Conservation (phyloP, 2,797 vertebrate species). For the Mormyrops boulengeri region DNA sequence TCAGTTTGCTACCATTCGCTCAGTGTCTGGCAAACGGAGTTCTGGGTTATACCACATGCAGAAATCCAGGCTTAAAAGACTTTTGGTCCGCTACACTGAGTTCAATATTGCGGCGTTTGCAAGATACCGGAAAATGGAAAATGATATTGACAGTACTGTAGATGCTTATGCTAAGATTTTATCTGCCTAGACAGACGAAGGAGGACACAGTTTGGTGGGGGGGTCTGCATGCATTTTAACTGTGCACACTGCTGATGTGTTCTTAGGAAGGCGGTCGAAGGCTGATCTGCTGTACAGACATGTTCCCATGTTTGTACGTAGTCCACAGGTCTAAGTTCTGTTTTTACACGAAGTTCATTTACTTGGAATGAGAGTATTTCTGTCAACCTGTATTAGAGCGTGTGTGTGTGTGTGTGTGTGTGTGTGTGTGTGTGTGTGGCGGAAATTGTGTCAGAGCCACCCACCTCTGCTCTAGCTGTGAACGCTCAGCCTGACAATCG, state of each 20-base stretch:
- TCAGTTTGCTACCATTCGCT: not conserved
- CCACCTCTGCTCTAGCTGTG: not conserved
- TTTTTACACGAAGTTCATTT: not conserved
- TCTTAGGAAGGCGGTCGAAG: not conserved
- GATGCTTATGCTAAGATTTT: not conserved
- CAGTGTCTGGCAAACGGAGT: not conserved
- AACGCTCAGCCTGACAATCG: not conserved
- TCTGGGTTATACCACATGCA: not conserved
- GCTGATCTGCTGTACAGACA: not conserved
- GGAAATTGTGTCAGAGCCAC: not conserved
- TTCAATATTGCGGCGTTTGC: not conserved
- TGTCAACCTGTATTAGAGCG: not conserved
- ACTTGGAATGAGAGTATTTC: not conserved
- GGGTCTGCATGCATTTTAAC: not conserved
- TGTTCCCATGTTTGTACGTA: not conserved
- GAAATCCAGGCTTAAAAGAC: not conserved
- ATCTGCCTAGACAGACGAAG: not conserved
- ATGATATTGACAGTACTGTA: not conserved
- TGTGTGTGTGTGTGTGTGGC: not conserved
- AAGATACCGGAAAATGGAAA: not conserved
- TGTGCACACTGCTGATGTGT: not conserved
- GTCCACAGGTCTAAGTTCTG: not conserved
- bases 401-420: not conserved
- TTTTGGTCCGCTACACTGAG: not conserved
- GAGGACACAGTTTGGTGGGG: not conserved